Base-by-base conservation (phyloP, 1,140 invertebrate genomes). In the Choristoneura fumiferana region DNA sequence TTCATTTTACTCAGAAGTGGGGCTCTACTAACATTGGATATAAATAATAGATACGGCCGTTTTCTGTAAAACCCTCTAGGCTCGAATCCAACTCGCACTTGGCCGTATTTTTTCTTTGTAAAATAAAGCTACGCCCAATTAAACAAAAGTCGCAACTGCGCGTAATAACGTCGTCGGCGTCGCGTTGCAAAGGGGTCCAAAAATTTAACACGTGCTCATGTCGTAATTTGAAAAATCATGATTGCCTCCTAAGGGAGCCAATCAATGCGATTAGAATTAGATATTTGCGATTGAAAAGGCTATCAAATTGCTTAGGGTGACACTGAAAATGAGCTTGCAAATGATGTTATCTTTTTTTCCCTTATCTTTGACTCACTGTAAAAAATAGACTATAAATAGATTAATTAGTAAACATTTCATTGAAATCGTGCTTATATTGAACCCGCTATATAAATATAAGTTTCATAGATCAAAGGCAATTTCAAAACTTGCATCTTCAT, bases 181-280 rank as follows among this genome's bases (percentile, higher is more conserved):
- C 79, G 66, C 60, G 76, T 86, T 84, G 76, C 83, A 73, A 73
- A 61, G 72, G 81, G 78, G 78, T 67, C 67, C 62, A 70, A 77
- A 80, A 73, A 73, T 81, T 71, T 78, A 85, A 85, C 85, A 86
- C 85, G 85, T 88, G 85, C 84, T 83, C 76, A 60, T 77, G 82
- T 83, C 78, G 61, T 78, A 84, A 73, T 77, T 82, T 70, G 62
- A 84, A 86, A 88, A 84, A 83, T 87, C 79, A 78, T 85, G 82
- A 88, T 88, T 88, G 74, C 79, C 76, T 84, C 85, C 82, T 81
- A 58, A 74, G 79, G 85, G 85, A 88, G 77, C 76, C 85, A 87
- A 85, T 88, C 78, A 82, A 75, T 63, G 74, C 76, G 73, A 84
- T 87, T 85, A 86, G 79, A 86, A 88, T 88, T 88, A 88, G 85